Base-by-base conservation (phyloP, 2,888 invertebrate species). In the Tenthredo distinguenda region DNA sequence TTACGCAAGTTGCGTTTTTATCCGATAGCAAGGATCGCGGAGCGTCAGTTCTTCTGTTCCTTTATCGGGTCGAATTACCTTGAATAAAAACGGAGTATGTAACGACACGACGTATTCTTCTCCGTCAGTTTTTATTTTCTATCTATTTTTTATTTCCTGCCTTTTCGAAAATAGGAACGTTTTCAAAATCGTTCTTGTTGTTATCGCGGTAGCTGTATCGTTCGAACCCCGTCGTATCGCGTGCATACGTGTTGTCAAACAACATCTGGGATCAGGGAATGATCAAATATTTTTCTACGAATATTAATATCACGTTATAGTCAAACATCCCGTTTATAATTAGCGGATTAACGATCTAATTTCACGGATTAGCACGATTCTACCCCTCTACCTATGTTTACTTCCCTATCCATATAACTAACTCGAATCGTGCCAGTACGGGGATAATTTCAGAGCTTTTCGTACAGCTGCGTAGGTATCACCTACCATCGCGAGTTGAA, bases 291-390 rank as follows among this genome's bases (percentile, higher is more conserved):
- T 50, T 50, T 50, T 18, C 50, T 6, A n/a, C 18, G 50, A 6
- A 50, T 50, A 50, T n/a, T 50, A 50, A 26, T 26, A 26, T 62
- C 21, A 3, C 21, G 12, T 62, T 62, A 62, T 62, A 26, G 10
- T 71, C 71, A 71, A 71, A 71, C 37, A 37, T 26, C 26, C 6
- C n/a, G 34, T 21, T 71, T 18, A 37, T 71, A 71, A 71, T 71
- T 9, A 34, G 37, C 26, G 26, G 71, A 34, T 71, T 71, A 71
- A 37, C 71, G 37, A 71, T 71, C 71, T 3, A 71, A 71, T 71
- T 71, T 21, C 71, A 37, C 26, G 71, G 71, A 15, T 71, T 71
- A 71, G 6, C n/a, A 18, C 26, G 9, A 21, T n/a, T 37, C 31
- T 31, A 68, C 26, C 4, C n/a, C 37, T 71, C 62, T 26, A 55